Percentiles rank a stretch among this genome's conserved stretches.
These are phyloP conservation scores for Sycophila sp. DNA, from an alignment of 1,140 invertebrate species.

Conservation along the genomic window DNA sequence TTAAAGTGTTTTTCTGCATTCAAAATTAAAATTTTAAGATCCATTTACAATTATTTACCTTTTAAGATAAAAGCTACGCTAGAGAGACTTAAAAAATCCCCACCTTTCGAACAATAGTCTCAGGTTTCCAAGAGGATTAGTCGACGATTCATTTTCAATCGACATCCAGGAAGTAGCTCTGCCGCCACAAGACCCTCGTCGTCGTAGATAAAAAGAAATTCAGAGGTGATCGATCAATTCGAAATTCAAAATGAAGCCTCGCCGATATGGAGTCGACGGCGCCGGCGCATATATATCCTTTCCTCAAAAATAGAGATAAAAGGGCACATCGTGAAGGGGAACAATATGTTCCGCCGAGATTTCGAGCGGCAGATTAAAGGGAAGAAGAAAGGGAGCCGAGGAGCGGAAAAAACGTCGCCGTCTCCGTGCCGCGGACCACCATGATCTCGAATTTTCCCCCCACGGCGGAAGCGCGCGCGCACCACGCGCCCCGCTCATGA, in stretches of 20 bases:
- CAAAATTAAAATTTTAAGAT: no score
- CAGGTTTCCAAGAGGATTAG: no score
- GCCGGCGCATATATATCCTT: not conserved
- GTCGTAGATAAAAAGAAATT: no score
- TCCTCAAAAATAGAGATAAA: not conserved
- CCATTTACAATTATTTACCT: no score
- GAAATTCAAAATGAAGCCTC: conserved; percentile 12
- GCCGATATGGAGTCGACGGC: no score
- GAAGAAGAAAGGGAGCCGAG: conserved; percentile 21
- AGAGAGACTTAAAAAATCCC: no score
- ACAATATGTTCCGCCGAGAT: conserved; percentile 26
- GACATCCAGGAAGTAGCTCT: no score
- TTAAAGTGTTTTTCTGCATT: no score
- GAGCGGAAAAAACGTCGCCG: conserved; percentile 19
- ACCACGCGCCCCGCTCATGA: conserved; percentile 50
- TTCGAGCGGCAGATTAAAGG: conserved; percentile 35
- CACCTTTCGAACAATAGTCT: no score
- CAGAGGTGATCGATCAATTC: conserved; percentile 10
- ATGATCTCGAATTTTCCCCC: conserved; percentile 25
- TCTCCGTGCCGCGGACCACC: conserved; percentile 7
- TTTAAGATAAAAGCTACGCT: no score
- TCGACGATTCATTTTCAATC: no score
- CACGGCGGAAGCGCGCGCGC: not conserved
- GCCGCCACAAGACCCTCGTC: no score
- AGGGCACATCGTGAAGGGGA: not conserved